Evolutionary conservation across 2,888 invertebrate genomes (phyloP).

Genomic region (Miltochrista miniata): DNA sequence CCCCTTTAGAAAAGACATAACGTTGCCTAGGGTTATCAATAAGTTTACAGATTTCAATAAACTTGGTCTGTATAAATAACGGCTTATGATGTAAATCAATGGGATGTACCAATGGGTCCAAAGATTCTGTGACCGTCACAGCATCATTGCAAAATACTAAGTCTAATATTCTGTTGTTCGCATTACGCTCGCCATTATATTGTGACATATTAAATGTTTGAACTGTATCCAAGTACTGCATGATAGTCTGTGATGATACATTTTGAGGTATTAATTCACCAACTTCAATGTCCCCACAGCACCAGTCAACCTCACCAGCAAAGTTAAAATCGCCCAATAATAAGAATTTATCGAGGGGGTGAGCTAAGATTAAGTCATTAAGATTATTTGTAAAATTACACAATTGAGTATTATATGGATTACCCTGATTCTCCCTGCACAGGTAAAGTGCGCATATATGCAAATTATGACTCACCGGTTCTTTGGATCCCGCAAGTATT

Average conservation of each 20-base stretch:
- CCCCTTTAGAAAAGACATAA: neutral
- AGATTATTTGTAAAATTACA: neutral
- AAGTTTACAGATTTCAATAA: neutral
- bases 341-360: neutral
- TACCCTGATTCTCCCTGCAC: constrained; percentile 3
- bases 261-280: neutral
- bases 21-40: neutral
- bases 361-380: neutral
- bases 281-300: neutral
- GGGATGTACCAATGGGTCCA: neutral
- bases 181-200: too few species aligned
- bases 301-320: neutral
- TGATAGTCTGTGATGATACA: neutral
- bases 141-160: too few species aligned
- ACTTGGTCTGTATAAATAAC: too few species aligned
- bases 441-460: constrained; percentile 6
- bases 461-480: constrained; percentile 2
- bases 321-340: neutral
- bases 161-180: too few species aligned
- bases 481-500: neutral
- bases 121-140: too few species aligned
- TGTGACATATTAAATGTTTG: too few species aligned
- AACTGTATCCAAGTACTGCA: too few species aligned
- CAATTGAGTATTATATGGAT: constrained; percentile 4
- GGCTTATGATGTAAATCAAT: neutral